Evolutionary conservation across 2,113 vertebrate genomes (phyloP), one percentile per base, ranked within the genome.

Genomic region (Propithecus coquereli): DNA sequence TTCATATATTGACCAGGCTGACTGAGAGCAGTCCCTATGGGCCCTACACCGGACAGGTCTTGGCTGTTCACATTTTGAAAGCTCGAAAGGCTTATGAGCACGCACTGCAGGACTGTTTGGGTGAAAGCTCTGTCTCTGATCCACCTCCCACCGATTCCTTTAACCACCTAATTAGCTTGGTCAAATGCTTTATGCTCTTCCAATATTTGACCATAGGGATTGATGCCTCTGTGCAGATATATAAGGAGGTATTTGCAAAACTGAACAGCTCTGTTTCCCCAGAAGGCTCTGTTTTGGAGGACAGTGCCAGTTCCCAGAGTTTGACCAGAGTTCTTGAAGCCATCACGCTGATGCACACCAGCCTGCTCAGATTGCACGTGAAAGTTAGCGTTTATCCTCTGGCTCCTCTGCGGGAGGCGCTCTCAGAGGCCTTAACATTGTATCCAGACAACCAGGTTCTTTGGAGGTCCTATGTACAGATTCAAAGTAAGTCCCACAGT

Each of bases 121-220:
- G 95, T 30, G 95, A 96, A 27, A 63, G 90, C 17, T 25, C 97
- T 1, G 40, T 59, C 82, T 57, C 97, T 1, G 32, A 32, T 13
- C 59, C 94, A 50, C 77, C 34, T 57, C 50, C 43, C 40, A 18
- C 25, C 2, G 22, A 27, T 3, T 66, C 40, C 73, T 6, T 27
- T 4, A 34, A 77, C 70, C 98, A 97, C 61, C 94, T 99, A 11
- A 97, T 97, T 17, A 99, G 98, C 40, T 87, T 99, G 94, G 98
- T 98, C 27, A 99, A 98, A 54, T 99, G 99, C 97, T 99, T 99
- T 0, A 98, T 99, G n/a, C 98, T 99, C 76, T 99, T 99, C 97
- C 99, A 99, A 98, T 99, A 99, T 97, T 96, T 99, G 88, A 99
- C 99, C 0, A 79, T 99, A 65, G 99, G 99, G 30, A 97, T 99